A percentile compares a stretch with the other conserved stretches of the same genome.
Conservation (phyloP, 2,797 vertebrate genomes). For the Artibeus jamaicensis region DNA sequence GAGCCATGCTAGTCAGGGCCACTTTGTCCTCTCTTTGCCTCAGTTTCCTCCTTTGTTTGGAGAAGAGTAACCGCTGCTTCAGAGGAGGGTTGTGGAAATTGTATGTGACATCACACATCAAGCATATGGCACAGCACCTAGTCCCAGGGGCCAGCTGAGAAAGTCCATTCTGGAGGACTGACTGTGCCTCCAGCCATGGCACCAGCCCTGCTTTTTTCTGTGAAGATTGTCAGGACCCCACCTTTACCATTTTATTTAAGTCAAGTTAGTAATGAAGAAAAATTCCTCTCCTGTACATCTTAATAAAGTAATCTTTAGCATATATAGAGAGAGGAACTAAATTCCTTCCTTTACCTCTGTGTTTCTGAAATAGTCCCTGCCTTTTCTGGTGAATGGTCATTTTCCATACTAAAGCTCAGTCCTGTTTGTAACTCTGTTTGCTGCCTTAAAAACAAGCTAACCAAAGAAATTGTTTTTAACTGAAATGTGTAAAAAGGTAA, state of each 20-base stretch:
- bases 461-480: neutral
- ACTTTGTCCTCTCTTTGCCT: neutral
- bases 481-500: neutral
- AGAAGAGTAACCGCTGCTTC: neutral
- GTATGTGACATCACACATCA: rapidly evolving
- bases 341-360: neutral
- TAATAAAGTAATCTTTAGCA: neutral
- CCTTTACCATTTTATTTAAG: neutral
- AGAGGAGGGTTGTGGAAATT: neutral
- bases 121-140: neutral
- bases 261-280: neutral
- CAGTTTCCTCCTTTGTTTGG: neutral
- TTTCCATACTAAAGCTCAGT: neutral
- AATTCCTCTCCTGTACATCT: neutral
- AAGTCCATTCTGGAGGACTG: neutral
- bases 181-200: rapidly evolving
- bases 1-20: neutral
- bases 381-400: neutral
- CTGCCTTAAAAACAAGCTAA: neutral
- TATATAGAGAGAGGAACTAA: neutral
- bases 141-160: neutral
- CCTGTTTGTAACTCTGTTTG: neutral
- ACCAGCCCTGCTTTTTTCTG: neutral
- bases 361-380: neutral
- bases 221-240: neutral